Percentiles rank a stretch among this genome's conserved stretches.
phyloP scores from a whole-genome alignment of 2,888 invertebrate genomes.

The Dyspetes luteomarginatus region DNA sequence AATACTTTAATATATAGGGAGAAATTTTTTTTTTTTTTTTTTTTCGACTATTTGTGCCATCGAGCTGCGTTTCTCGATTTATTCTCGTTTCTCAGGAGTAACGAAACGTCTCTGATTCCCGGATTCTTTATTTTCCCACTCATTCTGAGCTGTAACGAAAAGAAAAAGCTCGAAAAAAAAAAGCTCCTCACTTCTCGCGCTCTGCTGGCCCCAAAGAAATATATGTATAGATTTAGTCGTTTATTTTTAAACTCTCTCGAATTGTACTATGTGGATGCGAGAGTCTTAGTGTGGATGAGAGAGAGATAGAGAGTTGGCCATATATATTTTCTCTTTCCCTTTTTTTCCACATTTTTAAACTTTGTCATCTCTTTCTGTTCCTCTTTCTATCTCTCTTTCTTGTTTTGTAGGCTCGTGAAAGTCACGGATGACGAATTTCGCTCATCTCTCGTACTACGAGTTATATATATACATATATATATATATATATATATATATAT shows the following conservation, averaged over 20 bases:
- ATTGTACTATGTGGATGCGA: constrained; percentile 11
- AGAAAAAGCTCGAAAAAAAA: background rate
- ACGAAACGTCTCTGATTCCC: background rate
- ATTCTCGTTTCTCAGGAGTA: too few species aligned
- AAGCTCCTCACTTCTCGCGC: constrained; percentile 24
- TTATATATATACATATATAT: background rate
- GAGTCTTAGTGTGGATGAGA: too few species aligned
- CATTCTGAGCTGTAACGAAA: background rate
- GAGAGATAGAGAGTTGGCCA: too few species aligned
- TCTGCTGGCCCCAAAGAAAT: constrained; percentile 11
- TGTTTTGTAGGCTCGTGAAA: background rate
- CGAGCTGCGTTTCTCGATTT: too few species aligned
- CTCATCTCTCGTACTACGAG: constrained; percentile 18
- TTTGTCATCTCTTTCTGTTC: background rate
- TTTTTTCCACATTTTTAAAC: constrained; percentile 41
- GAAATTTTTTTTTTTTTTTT: too few species aligned
- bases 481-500: background rate
- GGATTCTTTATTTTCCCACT: constrained; percentile 21
- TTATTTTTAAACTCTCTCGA: constrained; percentile 58
- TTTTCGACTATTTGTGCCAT: too few species aligned
- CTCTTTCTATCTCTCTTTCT: background rate
- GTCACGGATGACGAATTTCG: constrained; percentile 37
- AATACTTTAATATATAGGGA: too few species aligned
- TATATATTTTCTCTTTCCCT: background rate
- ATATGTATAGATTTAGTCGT: constrained; percentile 47